Percentiles rank a stretch among this genome's conserved stretches.
Evolutionary conservation across 2,888 invertebrate genomes (phyloP).

Genomic region (Chrysodeixis includens): DNA sequence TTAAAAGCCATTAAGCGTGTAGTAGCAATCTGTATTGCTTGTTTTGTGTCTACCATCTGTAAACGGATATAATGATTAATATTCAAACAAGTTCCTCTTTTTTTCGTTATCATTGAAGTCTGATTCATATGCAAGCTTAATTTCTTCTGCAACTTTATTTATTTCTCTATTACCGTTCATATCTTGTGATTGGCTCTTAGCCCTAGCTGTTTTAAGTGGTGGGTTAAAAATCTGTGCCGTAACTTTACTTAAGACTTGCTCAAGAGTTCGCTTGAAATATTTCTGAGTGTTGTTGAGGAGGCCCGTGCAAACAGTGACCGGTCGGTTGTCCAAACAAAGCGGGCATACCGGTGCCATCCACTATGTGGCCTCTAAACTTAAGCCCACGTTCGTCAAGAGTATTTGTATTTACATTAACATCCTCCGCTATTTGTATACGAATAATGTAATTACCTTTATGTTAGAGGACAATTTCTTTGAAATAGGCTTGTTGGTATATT

Average conservation of each 20-base stretch:
- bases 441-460: constrained; percentile 76
- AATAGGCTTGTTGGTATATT: constrained; percentile 34
- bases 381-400: constrained; percentile 77
- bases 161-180: constrained; percentile 12
- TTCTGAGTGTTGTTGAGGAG: constrained; percentile 83
- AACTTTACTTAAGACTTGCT: constrained; percentile 63
- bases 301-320: constrained; percentile 86
- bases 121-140: constrained; percentile 12
- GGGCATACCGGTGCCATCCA: constrained; percentile 67
- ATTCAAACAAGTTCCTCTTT: constrained; percentile 34
- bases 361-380: constrained; percentile 69
- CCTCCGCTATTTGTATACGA: constrained; percentile 79
- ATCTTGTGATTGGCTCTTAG: constrained; percentile 9
- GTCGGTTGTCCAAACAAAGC: constrained; percentile 84
- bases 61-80: constrained; percentile 56
- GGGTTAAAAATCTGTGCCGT: constrained; percentile 59
- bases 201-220: constrained; percentile 27
- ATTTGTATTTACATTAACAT: constrained; percentile 80
- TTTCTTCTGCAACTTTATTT: constrained; percentile 19
- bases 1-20: constrained; percentile 84
- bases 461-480: constrained; percentile 55
- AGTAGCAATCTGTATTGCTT: constrained; percentile 81
- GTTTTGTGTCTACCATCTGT: constrained; percentile 70
- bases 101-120: constrained; percentile 24
- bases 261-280: constrained; percentile 80